A percentile compares a stretch with the other conserved stretches of the same genome.
phyloP scores from a whole-genome alignment of 2,797 vertebrate species.

The Okamejei kenojei region DNA sequence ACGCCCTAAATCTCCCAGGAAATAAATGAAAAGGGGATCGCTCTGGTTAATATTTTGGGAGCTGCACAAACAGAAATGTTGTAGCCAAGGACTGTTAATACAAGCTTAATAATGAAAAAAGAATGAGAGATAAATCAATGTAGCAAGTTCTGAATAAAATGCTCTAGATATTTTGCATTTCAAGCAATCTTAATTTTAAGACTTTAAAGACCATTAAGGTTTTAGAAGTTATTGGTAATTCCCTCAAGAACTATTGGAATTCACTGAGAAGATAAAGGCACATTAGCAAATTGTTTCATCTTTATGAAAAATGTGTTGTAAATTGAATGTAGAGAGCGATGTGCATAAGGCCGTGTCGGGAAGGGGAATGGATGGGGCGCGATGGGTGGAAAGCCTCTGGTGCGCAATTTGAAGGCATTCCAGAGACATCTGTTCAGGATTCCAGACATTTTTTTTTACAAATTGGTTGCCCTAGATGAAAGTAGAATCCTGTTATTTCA shows the following conservation, averaged over 20 bases:
- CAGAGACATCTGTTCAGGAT: not conserved
- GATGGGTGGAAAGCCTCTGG: not conserved
- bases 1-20: not conserved
- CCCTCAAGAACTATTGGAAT: not conserved
- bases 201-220: not conserved
- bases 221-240: not conserved
- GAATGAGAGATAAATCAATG: not conserved
- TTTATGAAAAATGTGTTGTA: not conserved
- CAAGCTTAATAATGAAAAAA: not conserved
- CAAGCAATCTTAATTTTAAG: not conserved
- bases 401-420: not conserved
- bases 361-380: not conserved
- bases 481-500: not conserved
- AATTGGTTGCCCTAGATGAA: not conserved
- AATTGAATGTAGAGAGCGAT: not conserved
- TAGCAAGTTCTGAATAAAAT: not conserved
- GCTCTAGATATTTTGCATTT: not conserved
- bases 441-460: not conserved
- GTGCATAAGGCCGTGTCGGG: not conserved
- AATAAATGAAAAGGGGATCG: not conserved
- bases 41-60: slow-evolving; percentile 28
- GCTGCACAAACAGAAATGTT: not conserved
- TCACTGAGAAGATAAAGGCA: not conserved
- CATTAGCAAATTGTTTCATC: not conserved
- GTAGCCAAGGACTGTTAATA: not conserved